phyloP scores from a whole-genome alignment of 2,113 vertebrate genomes.

The Phasianus colchicus region DNA sequence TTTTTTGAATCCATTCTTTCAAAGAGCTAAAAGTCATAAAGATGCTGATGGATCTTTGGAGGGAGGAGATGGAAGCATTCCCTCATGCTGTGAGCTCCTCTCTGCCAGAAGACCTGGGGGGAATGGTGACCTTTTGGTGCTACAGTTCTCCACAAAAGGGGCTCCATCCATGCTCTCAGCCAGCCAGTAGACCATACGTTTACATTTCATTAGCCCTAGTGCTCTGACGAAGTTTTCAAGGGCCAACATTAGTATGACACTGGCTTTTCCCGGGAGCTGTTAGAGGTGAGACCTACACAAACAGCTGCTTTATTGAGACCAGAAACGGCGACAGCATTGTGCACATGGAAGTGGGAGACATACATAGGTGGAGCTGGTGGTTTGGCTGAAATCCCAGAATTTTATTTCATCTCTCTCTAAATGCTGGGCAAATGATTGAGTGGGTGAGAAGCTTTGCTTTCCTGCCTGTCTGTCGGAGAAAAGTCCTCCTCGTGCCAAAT shows the following conservation, averaged over 20 bases:
- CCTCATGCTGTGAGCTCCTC: background rate
- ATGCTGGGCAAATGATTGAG: background rate
- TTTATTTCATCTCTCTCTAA: background rate
- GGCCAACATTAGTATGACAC: background rate
- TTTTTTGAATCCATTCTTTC: background rate
- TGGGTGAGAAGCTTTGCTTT: background rate
- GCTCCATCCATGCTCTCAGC: background rate
- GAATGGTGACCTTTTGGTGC: background rate
- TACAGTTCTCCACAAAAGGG: background rate
- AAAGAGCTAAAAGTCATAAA: background rate
- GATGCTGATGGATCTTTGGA: background rate
- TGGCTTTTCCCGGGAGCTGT: background rate
- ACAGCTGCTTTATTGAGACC: background rate
- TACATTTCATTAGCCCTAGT: background rate
- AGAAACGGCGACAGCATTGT: accelerated
- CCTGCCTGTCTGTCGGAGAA: background rate
- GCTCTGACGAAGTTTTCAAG: background rate
- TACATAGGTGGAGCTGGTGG: background rate
- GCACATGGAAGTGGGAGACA: background rate
- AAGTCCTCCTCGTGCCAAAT: background rate
- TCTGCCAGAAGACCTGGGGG: background rate
- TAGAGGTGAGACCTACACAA: too few species aligned
- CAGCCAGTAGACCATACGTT: accelerated
- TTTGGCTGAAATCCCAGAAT: background rate
- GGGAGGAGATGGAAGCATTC: background rate